Evolutionary conservation across 2,113 vertebrate species (phyloP), one percentile per base, ranked within the genome.

Genomic region (Steatornis caripensis): DNA sequence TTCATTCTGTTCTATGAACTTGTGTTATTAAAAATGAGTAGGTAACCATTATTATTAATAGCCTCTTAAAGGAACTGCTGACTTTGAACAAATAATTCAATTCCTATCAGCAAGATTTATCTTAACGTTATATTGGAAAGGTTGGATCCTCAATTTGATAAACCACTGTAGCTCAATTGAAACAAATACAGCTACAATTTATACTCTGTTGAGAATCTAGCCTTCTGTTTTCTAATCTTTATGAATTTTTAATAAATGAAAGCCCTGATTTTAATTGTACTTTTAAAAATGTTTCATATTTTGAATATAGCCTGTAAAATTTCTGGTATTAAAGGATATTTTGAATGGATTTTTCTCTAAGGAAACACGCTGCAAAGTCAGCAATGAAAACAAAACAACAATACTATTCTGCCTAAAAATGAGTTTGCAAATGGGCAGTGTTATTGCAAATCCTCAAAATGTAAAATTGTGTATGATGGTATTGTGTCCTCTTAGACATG

Each of bases 201-300:
- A 88, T 53, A 77, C 12, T 87, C 37, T 39, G 5, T 34, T 90
- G 72, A 92, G 80, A 80, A 88, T 81, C 57, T 82, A 80, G 48
- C 77, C 86, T 90, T 80, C 65, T 92, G 19, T 1, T 53, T 91
- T 97, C 93, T 80, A 95, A 90, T 60, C 41, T 95, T 87, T 62
- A 66, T 62, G n/a, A 36, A 46, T 80, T 97, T 97, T 85, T 84
- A 94, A 78, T 64, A 84, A 71, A 70, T 12, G 4, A 46, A 89
- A 57, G 8, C 36, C 66, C 77, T 22, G 32, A 80, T 96, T 96
- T 97, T 95, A 93, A 94, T 37, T 58, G 43, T 49, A 93, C 71
- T 94, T 96, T 84, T 37, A 48, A 48, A 93, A 96, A 71, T 46
- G 21, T 65, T 94, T 90, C 6, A 0, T 89, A 87, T 89, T 93